A percentile compares a stretch with the other conserved stretches of the same genome.
phyloP scores from a whole-genome alignment of 2,888 invertebrate species.

The Lochmaea capreae region DNA sequence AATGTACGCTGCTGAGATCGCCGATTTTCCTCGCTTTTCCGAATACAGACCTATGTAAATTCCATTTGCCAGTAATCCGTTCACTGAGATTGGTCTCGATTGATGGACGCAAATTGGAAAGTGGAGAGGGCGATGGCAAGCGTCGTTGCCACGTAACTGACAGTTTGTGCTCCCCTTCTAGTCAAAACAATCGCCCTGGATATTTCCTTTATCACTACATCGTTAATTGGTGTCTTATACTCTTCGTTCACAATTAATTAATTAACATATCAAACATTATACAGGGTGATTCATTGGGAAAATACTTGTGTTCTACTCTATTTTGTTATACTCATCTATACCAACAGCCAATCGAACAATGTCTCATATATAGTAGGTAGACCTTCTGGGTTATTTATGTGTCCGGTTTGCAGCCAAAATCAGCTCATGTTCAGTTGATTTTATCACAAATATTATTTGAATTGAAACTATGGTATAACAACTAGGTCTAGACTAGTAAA shows the following conservation, averaged over 20 bases:
- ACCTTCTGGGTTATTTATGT: constrained; percentile 17
- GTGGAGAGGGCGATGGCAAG: constrained; percentile 59
- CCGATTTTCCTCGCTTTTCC: constrained; percentile 44
- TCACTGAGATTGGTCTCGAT: constrained; percentile 77
- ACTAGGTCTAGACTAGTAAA: too few species aligned
- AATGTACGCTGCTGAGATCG: constrained; percentile 35
- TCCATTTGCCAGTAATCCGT: constrained; percentile 78
- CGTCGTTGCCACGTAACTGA: constrained; percentile 55
- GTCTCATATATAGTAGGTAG: too few species aligned
- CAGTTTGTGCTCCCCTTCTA: constrained; percentile 9
- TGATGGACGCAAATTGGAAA: constrained; percentile 80
- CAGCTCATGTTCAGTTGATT: constrained; percentile 9
- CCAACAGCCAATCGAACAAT: too few species aligned
- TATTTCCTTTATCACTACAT: constrained; percentile 4
- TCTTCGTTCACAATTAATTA: not conserved
- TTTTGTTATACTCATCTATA: too few species aligned
- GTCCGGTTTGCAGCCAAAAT: not conserved
- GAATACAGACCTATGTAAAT: constrained; percentile 73
- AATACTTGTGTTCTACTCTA: not conserved
- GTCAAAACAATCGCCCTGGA: constrained; percentile 30
- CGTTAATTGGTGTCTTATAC: constrained; percentile 12
- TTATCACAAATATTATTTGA: not conserved
- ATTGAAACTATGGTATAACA: not conserved
- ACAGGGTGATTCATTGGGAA: not conserved
- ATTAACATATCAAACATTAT: not conserved